Evolutionary conservation across 1,140 invertebrate species (phyloP).

Genomic region (Saccostrea cuccullata): DNA sequence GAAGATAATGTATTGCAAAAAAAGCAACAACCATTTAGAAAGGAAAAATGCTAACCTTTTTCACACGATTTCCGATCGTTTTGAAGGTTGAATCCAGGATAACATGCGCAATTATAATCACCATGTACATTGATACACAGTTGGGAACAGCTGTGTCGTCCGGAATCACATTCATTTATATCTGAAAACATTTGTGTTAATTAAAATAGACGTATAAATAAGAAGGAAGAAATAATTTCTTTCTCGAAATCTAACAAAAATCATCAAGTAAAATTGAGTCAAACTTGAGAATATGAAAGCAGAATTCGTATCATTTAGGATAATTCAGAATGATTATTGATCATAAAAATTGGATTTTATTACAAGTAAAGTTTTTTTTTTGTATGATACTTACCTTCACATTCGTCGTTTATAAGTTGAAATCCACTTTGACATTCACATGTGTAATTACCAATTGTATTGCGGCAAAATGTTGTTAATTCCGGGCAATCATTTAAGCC

Average conservation of each 20-base stretch:
- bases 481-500: background rate
- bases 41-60: slow-evolving; percentile 7
- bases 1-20: no score
- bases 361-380: background rate
- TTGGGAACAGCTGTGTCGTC: slow-evolving; percentile 44
- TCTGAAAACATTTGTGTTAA: slow-evolving; percentile 36
- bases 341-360: background rate
- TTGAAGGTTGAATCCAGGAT: slow-evolving; percentile 45
- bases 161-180: slow-evolving; percentile 45
- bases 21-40: no score
- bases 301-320: background rate
- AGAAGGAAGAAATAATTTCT: background rate
- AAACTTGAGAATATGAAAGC: background rate
- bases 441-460: background rate
- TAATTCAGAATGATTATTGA: background rate
- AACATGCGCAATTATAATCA: slow-evolving; percentile 51
- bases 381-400: background rate
- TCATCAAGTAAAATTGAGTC: background rate
- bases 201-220: no score
- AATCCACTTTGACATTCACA: background rate
- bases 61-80: slow-evolving; percentile 46
- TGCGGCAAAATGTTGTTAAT: background rate
- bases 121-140: slow-evolving; percentile 48
- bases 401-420: background rate
- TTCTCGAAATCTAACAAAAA: background rate